Conservation (phyloP, 2,113 vertebrate genomes). For the Sterna hirundo region DNA sequence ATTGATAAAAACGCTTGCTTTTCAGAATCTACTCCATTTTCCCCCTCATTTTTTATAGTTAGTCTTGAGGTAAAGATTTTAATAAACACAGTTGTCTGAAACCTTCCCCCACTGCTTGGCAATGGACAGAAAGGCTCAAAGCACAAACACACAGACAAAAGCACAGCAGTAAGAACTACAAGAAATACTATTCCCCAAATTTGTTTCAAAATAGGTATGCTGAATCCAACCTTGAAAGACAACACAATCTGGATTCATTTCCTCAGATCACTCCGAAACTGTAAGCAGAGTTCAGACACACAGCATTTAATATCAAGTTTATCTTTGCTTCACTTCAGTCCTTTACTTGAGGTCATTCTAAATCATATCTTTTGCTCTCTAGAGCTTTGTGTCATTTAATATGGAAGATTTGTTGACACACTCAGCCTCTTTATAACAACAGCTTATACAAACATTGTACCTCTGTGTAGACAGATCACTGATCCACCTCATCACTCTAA, state of each 20-base stretch:
- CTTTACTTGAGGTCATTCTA: background rate
- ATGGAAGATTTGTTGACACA: background rate
- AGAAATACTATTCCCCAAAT: background rate
- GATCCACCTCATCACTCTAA: conserved; percentile 14
- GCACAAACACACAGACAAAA: background rate
- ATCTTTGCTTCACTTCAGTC: background rate
- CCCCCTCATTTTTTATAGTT: background rate
- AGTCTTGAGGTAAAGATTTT: background rate
- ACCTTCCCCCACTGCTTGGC: background rate
- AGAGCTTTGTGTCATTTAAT: background rate
- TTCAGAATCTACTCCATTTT: background rate
- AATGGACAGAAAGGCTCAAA: background rate
- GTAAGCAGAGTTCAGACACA: background rate
- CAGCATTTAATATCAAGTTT: background rate
- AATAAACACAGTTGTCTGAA: background rate
- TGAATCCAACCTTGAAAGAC: background rate
- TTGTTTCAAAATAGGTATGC: background rate
- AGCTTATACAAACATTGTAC: background rate
- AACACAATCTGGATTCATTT: background rate
- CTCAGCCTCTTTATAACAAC: background rate
- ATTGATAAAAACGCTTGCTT: background rate
- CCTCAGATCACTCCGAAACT: background rate
- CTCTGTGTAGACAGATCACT: background rate
- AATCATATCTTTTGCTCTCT: background rate
- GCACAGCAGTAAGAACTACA: background rate